Base-by-base conservation (phyloP, 2,113 vertebrate species). In the Balaenoptera acutorostrata region DNA sequence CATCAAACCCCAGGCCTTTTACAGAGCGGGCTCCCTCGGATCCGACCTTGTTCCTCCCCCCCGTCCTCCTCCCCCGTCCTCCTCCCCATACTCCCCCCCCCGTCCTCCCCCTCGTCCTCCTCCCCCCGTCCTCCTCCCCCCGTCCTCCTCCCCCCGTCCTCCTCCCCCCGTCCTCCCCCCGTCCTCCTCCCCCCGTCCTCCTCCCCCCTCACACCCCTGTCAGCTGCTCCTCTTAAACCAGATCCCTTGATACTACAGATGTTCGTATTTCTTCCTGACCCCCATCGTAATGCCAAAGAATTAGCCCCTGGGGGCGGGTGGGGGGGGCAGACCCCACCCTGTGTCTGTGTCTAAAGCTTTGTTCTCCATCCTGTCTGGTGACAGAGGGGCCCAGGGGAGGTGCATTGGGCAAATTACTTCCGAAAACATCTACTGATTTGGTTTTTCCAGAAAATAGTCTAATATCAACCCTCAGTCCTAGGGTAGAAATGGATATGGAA, bases 401-500 rank as follows among this genome's bases (percentile, higher is more conserved):
- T 41, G 68, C 27, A 57, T 82, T 87, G 61, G 61, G 69, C 36
- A 55, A 44, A 77, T 83, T 44, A 80, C 31, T 92, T 97, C 74
- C 27, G 27, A 94, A 96, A 68, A 87, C 55, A 97, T 36, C 59
- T 31, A 77, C 0, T 29, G 77, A 88, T 81, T 74, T 95, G 63
- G 0, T 83, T 88, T 63, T 90, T 75, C 81, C 74, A 86, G 68
- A 92, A 87, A 92, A 66, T 0, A 75, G 39, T 88, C 78, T 86
- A 74, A 75, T 61, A 90, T 49, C 27, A 85, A 55, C 17, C 93
- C 49, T 90, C 36, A 31, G 57, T 33, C 36, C 88, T 1, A 63
- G 27, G 1, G 1, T n/a, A 96, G 75, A 80, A 78, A 80, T 49
- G 36, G 12, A 55, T 8, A 41, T 3, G 3, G 41, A 59, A 84